These are phyloP conservation scores for Aphelinus atriplicis DNA, from an alignment of 1,140 invertebrate genomes.

Conservation along the genomic window DNA sequence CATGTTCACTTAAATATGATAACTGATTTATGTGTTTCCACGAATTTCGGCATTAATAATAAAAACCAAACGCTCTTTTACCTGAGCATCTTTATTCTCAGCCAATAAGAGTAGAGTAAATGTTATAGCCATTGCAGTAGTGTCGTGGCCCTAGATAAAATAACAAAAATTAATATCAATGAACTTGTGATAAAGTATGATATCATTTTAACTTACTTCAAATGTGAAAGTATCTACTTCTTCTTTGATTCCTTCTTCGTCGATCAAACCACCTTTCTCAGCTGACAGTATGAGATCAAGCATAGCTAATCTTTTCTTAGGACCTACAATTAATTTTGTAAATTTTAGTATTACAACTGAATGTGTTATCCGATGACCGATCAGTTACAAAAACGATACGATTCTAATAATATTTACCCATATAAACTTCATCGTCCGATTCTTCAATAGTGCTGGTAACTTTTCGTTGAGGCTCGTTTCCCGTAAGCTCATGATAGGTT, in stretches of 20 bases:
- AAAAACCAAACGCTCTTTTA: too few species aligned
- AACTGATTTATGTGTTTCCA: too few species aligned
- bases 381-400: neutral
- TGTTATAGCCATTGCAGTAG: neutral
- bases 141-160: constrained; percentile 6
- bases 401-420: neutral
- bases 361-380: neutral
- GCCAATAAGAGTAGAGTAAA: neutral
- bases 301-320: constrained; percentile 76
- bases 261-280: constrained; percentile 64
- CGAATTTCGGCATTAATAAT: too few species aligned
- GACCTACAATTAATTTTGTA: constrained; percentile 35
- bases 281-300: constrained; percentile 82
- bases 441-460: neutral
- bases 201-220: constrained; percentile 64
- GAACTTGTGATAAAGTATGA: neutral
- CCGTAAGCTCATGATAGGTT: neutral
- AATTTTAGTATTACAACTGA: neutral
- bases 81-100: too few species aligned
- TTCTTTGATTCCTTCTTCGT: constrained; percentile 76
- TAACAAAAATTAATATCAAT: neutral
- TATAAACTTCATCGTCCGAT: neutral
- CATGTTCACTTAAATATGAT: too few species aligned
- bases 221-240: constrained; percentile 88
- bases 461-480: too few species aligned